A percentile compares a stretch with the other conserved stretches of the same genome.
These are phyloP conservation scores for Apostichopus californicus DNA, from an alignment of 35 echinoderm and acorn worm genomes.

Conservation along the genomic window DNA sequence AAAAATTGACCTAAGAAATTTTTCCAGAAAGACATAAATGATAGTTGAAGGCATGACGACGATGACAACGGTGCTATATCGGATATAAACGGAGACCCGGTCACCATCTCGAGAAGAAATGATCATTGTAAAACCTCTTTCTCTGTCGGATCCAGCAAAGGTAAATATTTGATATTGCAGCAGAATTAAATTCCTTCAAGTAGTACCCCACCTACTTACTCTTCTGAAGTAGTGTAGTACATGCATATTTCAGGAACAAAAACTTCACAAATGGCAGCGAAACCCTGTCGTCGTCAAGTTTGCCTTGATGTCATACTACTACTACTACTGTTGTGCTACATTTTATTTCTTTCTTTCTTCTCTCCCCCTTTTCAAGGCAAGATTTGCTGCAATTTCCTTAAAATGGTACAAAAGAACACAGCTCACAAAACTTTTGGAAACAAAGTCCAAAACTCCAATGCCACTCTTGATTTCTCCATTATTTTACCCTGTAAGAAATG, in stretches of 20 bases:
- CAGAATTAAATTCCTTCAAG: background rate
- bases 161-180: background rate
- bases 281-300: background rate
- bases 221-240: background rate
- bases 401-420: background rate
- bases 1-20: background rate
- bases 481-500: background rate
- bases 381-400: background rate
- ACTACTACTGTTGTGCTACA: background rate
- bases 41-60: constrained; percentile 9
- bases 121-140: background rate
- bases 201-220: background rate
- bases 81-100: background rate
- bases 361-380: background rate
- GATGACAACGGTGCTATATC: background rate
- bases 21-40: constrained; percentile 39
- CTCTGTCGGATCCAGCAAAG: background rate
- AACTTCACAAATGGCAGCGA: background rate
- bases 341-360: background rate
- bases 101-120: background rate
- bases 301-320: no score
- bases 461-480: background rate
- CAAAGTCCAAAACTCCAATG: background rate
- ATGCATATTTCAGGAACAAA: background rate
- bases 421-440: background rate